Percentiles rank a stretch among this genome's conserved stretches.
Evolutionary conservation across 1,140 invertebrate species (phyloP).

Genomic region (Drosophila hydei): DNA sequence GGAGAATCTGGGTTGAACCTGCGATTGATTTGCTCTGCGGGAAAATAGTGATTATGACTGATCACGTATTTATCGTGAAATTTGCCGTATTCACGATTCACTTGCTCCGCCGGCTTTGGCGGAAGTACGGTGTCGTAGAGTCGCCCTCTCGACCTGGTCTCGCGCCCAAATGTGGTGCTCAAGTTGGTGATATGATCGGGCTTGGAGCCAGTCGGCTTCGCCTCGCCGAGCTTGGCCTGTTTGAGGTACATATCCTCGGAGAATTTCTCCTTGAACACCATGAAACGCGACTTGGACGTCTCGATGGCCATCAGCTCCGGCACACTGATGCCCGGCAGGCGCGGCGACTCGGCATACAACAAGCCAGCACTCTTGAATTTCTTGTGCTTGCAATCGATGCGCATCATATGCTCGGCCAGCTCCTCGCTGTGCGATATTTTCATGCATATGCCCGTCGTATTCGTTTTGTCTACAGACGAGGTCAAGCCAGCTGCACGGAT

Average conservation of each 20-base stretch:
- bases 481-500: slow-evolving; percentile 42
- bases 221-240: slow-evolving; percentile 50
- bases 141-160: neutral
- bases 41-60: slow-evolving; percentile 76
- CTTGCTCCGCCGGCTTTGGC: slow-evolving; percentile 47
- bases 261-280: slow-evolving; percentile 66
- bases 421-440: slow-evolving; percentile 42
- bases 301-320: slow-evolving; percentile 54
- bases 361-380: neutral
- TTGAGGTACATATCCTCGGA: slow-evolving; percentile 70
- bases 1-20: slow-evolving; percentile 28
- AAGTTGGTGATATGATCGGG: slow-evolving; percentile 62
- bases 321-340: slow-evolving; percentile 23
- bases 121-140: slow-evolving; percentile 63
- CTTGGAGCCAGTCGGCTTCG: slow-evolving; percentile 49
- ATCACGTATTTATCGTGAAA: slow-evolving; percentile 68
- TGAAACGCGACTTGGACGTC: slow-evolving; percentile 63
- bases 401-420: slow-evolving; percentile 46
- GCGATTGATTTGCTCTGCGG: slow-evolving; percentile 62
- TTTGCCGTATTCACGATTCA: slow-evolving; percentile 53
- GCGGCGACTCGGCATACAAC: slow-evolving; percentile 20
- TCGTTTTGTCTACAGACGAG: neutral
- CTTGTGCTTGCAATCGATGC: slow-evolving; percentile 27
- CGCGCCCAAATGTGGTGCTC: slow-evolving; percentile 57
- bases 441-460: slow-evolving; percentile 21